Evolutionary conservation across 2,888 invertebrate genomes (phyloP), one percentile per base, ranked within the genome.

Genomic region (Hypsopygia costalis): DNA sequence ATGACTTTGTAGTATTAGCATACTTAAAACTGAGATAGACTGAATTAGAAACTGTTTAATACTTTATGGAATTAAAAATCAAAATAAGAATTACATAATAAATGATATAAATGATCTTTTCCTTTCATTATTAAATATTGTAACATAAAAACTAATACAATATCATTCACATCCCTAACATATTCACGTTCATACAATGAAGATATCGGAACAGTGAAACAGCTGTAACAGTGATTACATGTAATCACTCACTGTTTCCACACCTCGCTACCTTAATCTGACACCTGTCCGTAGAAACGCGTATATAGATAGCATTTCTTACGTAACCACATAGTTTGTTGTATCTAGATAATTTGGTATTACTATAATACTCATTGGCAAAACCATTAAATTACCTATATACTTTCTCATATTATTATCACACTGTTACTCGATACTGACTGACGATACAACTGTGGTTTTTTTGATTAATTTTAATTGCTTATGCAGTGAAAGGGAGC

Each of bases 171-270:
- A 39, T 27, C 39, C 39, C 39, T 39, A 28, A 9, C 6, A 37
- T 6, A 36, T 16, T 12, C 11, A 25, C 32, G 31, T 25, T 12
- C 22, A 6, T 10, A 39, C 39, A 39, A 33, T 39, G 32, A 33
- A 34, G 27, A 33, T 33, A 20, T 39, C 27, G 27, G 31, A 32
- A 45, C 41, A 46, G 42, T 42, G 42, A 44, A 47, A 57, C 47
- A 44, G 31, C 43, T 41, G 48, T 49, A 54, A 61, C 53, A 54
- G 60, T 71, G 62, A 71, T 69, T 69, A 62, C 66, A 47, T 50
- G 62, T 64, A 66, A 72, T 72, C 62, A 66, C 57, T 73, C 72
- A 69, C 62, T 62, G 67, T 65, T 69, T 71, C 69, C 55, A 62
- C 68, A 70, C 70, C 58, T 66, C 49, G 31, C 44, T 46, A 43